phyloP scores from a whole-genome alignment of 2,797 vertebrate genomes.

The Manis javanica region DNA sequence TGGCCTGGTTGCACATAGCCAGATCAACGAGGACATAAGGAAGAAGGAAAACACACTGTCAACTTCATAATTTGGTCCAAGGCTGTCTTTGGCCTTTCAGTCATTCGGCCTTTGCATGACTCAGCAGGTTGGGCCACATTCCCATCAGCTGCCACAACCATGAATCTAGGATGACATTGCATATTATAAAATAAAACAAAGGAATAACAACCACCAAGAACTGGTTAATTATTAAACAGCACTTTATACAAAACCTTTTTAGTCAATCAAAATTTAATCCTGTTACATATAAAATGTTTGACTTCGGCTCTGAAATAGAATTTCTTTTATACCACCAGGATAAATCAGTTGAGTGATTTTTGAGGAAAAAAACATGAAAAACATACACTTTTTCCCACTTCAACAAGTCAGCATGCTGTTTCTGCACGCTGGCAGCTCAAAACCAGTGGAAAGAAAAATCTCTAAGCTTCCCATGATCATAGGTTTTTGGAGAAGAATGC shows the following conservation, averaged over 20 bases:
- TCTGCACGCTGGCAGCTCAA: slow-evolving; percentile 40
- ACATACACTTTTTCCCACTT: slow-evolving; percentile 42
- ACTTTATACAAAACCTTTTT: slow-evolving; percentile 23
- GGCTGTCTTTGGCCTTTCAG: background rate
- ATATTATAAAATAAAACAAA: slow-evolving; percentile 14
- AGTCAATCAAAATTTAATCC: slow-evolving; percentile 43
- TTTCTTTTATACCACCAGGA: slow-evolving; percentile 21
- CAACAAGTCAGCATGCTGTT: slow-evolving; percentile 55
- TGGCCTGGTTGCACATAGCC: background rate
- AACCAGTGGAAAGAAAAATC: slow-evolving; percentile 12
- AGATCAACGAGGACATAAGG: background rate
- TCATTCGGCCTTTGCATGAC: background rate
- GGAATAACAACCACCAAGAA: background rate
- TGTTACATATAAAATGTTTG: slow-evolving; percentile 62
- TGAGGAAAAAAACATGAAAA: background rate
- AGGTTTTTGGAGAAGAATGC: slow-evolving; percentile 67
- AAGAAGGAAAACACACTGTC: background rate
- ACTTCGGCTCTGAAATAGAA: slow-evolving; percentile 42
- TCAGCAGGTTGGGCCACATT: background rate
- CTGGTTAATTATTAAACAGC: slow-evolving; percentile 11
- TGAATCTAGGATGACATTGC: background rate
- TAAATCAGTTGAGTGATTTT: slow-evolving; percentile 58
- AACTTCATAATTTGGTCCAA: background rate
- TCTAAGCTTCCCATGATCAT: slow-evolving; percentile 53
- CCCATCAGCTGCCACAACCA: background rate